A percentile compares a stretch with the other conserved stretches of the same genome.
Conservation (phyloP, 2,797 vertebrate genomes). For the Phataginus tricuspis region DNA sequence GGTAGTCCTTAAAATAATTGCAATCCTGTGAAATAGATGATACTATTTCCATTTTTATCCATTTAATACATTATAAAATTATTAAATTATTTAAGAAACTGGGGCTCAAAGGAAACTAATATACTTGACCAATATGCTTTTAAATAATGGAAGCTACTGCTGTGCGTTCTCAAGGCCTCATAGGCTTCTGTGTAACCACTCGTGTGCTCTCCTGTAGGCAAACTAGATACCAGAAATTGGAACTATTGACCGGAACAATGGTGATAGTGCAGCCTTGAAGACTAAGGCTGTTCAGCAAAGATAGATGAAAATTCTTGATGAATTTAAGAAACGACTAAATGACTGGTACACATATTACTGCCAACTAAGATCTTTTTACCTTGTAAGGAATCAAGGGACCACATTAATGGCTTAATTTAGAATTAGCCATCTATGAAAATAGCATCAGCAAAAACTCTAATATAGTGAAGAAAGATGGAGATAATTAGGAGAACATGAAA, state of each 20-base stretch:
- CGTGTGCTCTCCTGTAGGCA: neutral
- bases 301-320: neutral
- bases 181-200: neutral
- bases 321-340: neutral
- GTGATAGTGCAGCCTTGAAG: neutral
- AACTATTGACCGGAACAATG: neutral
- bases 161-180: neutral
- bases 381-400: neutral
- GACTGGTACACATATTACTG: neutral
- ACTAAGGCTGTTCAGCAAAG: neutral
- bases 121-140: neutral
- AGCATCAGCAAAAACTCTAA: neutral
- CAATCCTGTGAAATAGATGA: neutral
- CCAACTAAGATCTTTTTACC: neutral
- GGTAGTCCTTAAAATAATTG: neutral
- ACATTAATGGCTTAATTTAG: neutral
- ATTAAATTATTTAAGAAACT: neutral
- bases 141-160: neutral
- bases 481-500: neutral
- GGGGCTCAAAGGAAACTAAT: neutral
- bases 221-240: neutral
- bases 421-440: neutral
- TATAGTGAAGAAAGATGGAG: neutral
- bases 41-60: neutral
- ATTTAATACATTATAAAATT: neutral